Evolutionary conservation across 2,797 vertebrate species (phyloP), one percentile per base, ranked within the genome.

Genomic region (Cynodonichthys magdalenae): DNA sequence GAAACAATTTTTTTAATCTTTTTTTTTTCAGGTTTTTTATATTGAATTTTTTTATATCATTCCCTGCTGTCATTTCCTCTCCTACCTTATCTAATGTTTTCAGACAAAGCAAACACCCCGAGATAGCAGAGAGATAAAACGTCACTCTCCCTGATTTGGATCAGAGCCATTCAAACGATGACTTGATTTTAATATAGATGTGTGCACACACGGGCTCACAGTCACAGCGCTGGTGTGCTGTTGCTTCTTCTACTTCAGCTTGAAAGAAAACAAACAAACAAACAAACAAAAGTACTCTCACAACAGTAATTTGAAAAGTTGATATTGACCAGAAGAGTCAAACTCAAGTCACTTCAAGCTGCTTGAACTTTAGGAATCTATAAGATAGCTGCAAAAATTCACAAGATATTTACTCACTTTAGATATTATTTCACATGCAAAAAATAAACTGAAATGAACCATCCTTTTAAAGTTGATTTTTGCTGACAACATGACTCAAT

Each of bases 171-270:
- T 78, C 36, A 49, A 86, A 85, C 51, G 50, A 64, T 72, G 85
- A 80, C 83, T 71, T 89, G 91, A 93, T 93, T 92, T 93, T 92
- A 93, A 92, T 92, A 93, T 92, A 92, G 92, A 93, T 93, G 80
- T 45, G 54, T 51, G n/a, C 71, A 48, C 74, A 78, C 80, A 45
- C 47, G 68, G 59, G 70, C 74, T 48, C 65, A 59, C 67, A 74
- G 65, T 81, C 63, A 60, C 76, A 77, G 63, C 3, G 66, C 54
- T 60, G 74, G 56, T 58, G 58, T 5, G 12, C n/a, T 41, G 72
- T n/a, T 51, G 45, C 47, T 67, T 62, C 20, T 59, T n/a, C 20
- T 39, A 39, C 11, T 12, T 39, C 11, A 12, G 3, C 36, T 12
- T 36, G 11, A 12, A 39, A 70, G 56, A 71, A 66, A 65, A 69